Percentiles rank a stretch among this genome's conserved stretches.
Evolutionary conservation across 92 coral and sea anemone species (phyloP).

Genomic region (Palythoa grandis): DNA sequence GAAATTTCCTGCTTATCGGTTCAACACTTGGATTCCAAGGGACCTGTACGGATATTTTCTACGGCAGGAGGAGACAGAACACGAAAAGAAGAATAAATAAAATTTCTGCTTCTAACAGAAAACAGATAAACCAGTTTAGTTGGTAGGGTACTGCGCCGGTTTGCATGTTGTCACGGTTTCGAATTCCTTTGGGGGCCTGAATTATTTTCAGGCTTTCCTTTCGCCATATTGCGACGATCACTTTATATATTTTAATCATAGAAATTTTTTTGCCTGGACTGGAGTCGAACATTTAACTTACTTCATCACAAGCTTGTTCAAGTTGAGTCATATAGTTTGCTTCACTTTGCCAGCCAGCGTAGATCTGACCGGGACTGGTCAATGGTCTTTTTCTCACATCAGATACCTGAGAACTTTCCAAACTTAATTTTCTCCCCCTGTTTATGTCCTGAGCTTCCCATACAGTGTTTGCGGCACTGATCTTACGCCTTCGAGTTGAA

Average conservation of each 20-base stretch:
- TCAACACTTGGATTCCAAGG: no score
- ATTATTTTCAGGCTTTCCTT: neutral
- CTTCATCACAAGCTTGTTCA: constrained; percentile 9
- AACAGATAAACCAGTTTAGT: no score
- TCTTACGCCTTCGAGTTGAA: constrained; percentile 14
- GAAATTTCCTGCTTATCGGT: no score
- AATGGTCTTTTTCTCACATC: neutral
- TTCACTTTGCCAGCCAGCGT: constrained; percentile 32
- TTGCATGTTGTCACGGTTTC: no score
- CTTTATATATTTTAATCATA: neutral
- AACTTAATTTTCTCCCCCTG: neutral
- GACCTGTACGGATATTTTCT: no score
- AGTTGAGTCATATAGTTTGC: constrained; percentile 13
- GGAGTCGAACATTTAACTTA: neutral
- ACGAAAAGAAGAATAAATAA: no score
- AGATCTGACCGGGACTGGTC: neutral
- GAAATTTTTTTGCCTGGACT: neutral
- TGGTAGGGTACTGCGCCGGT: no score
- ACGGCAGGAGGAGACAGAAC: no score
- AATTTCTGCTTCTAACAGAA: no score
- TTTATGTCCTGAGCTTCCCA: neutral
- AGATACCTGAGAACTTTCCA: constrained; percentile 6
- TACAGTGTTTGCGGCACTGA: neutral
- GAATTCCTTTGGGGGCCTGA: no score
- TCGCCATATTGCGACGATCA: neutral